Evolutionary conservation across 1,140 invertebrate genomes (phyloP), one percentile per base, ranked within the genome.

Genomic region (Subanguina moxae): DNA sequence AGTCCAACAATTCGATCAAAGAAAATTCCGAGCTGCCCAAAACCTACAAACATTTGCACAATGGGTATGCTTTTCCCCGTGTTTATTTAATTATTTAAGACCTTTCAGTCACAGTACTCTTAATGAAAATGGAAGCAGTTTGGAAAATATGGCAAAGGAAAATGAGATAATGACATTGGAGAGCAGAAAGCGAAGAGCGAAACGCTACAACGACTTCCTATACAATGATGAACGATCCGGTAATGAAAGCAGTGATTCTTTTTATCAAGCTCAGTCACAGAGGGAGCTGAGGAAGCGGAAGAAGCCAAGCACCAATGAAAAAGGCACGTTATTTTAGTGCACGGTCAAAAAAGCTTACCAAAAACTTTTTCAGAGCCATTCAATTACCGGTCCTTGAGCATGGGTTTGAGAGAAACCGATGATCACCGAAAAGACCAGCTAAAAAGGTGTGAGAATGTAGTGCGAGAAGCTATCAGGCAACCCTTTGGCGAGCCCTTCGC

Each of bases 401-500:
- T 58, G 57, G 57, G 57, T 13, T 23, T 58, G 11, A 11, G 57
- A 21, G 57, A 58, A 30, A 25, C 57, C 15, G 57, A 58, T 30
- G 57, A 58, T 23, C 11, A 58, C 15, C 57, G 57, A 58, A 58
- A 58, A 58, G 57, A 58, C n/a, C n/a, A n/a, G n/a, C n/a, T n/a
- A n/a, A n/a, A n/a, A n/a, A n/a, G 57, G 17, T 58, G 11, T 58
- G 23, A 58, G 11, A 11, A 21, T 25, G 11, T 58, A 21, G 23
- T 13, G n/a, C n/a, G 57, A 15, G 57, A 58, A 13, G 57, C 57
- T 15, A 58, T 58, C 11, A 11, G 57, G 11, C 21, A 58, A 58
- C 11, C 11, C 21, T 58, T 58, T 58, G 57, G 11, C 11, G 57
- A 58, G 23, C 21, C 57, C 11, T 58, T 58, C 23, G 23, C 23